Evolutionary conservation across 2,888 invertebrate genomes (phyloP).

Genomic region (Amblyteles armatorius): DNA sequence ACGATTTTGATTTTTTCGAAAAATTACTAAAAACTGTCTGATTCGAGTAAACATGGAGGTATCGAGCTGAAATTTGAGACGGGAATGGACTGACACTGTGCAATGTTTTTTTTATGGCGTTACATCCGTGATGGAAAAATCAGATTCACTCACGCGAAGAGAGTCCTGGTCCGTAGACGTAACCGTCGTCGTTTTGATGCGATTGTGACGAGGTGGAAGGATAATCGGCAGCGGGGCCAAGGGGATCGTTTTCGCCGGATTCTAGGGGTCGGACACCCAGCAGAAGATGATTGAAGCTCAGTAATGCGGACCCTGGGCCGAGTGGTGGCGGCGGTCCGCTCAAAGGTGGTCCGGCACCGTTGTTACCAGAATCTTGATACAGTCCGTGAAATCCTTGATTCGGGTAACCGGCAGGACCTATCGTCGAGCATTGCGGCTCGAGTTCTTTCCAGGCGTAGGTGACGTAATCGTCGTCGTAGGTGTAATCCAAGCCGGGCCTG

Average conservation of each 20-base stretch:
- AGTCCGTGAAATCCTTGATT: slow-evolving; percentile 10
- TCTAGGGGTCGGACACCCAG: slow-evolving; percentile 65
- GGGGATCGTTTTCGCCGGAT: slow-evolving; percentile 68
- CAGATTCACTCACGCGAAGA: slow-evolving; percentile 41
- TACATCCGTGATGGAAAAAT: not conserved
- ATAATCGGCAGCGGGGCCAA: slow-evolving; percentile 41
- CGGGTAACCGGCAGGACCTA: slow-evolving; percentile 23
- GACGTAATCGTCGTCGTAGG: slow-evolving; percentile 89
- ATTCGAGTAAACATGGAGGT: no score
- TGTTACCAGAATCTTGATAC: slow-evolving; percentile 1
- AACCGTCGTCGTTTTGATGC: slow-evolving; percentile 24
- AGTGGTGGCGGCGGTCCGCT: slow-evolving; percentile 7
- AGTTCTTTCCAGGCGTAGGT: slow-evolving; percentile 92
- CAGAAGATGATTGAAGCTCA: slow-evolving; percentile 42
- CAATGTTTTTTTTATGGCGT: not conserved
- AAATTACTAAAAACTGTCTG: no score
- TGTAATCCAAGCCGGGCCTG: slow-evolving; percentile 90
- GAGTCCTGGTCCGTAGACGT: slow-evolving; percentile 23
- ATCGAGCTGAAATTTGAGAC: no score
- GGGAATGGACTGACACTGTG: no score
- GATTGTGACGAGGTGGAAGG: not conserved
- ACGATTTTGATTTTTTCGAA: no score
- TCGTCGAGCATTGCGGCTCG: slow-evolving; percentile 88
- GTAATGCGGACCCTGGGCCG: slow-evolving; percentile 39
- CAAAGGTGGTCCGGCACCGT: not conserved